Percentiles rank a stretch among this genome's conserved stretches.
These are phyloP conservation scores for Rhea americana DNA, from an alignment of 2,113 vertebrate species.

Conservation along the genomic window DNA sequence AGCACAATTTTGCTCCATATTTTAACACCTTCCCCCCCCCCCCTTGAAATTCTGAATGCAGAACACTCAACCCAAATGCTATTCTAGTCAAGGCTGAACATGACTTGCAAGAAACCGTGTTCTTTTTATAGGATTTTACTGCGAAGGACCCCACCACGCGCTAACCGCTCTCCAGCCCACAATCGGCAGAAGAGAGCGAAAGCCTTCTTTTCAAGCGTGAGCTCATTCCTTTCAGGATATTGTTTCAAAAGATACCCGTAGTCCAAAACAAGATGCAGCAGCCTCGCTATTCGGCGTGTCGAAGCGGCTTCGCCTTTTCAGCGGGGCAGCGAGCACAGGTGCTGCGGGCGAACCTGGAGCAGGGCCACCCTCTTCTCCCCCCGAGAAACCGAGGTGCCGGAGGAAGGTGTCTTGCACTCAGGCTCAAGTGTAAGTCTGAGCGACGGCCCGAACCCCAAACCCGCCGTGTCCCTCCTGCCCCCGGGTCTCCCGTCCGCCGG, in stretches of 20 bases:
- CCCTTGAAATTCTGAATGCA: slow-evolving; percentile 16
- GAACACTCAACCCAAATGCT: not conserved
- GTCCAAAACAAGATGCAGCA: not conserved
- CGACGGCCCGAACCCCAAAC: not conserved
- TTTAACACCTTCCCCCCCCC: slow-evolving; percentile 47
- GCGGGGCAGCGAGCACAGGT: not conserved
- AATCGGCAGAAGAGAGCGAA: not conserved
- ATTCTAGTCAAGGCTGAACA: not conserved
- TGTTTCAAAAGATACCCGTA: not conserved
- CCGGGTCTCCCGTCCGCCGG: rapidly evolving
- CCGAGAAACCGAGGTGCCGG: not conserved
- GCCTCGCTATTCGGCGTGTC: not conserved
- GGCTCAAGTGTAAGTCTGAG: not conserved
- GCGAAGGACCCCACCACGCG: rapidly evolving
- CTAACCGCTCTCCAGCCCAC: not conserved
- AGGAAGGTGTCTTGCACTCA: not conserved
- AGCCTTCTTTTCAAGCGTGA: not conserved
- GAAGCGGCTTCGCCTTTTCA: not conserved
- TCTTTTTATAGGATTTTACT: not conserved
- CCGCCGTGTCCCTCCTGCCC: not conserved
- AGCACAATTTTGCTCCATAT: slow-evolving; percentile 31
- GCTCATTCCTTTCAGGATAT: not conserved
- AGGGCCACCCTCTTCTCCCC: not conserved
- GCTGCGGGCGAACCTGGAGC: not conserved
- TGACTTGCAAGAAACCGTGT: not conserved